Evolutionary conservation across 37 sponge, comb jelly and placozoan species (phyloP).

Genomic region (Bolinopsis microptera): DNA sequence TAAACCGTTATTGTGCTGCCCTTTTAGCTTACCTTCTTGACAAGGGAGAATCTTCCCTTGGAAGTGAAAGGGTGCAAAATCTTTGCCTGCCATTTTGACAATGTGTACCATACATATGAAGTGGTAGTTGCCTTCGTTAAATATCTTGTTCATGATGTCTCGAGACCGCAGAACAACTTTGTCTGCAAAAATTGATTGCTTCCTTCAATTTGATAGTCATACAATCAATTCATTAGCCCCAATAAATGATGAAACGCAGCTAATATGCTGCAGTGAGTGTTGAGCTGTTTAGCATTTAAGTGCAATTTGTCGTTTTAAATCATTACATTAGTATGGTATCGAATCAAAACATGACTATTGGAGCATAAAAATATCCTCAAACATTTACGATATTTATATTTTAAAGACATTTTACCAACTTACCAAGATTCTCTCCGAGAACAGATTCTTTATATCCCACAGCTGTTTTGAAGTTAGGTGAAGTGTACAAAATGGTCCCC

Average conservation of each 20-base stretch:
- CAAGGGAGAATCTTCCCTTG: constrained; percentile 41
- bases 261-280: too few relatives aligned
- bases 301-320: too few relatives aligned
- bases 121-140: background rate
- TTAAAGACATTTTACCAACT: too few relatives aligned
- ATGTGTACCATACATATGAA: constrained; percentile 41
- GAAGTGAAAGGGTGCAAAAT: constrained; percentile 18
- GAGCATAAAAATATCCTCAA: too few relatives aligned
- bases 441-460: constrained; percentile 42
- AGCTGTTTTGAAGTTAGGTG: constrained; percentile 35
- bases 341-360: too few relatives aligned
- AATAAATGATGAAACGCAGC: background rate
- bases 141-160: background rate
- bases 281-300: too few relatives aligned
- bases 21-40: background rate
- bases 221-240: background rate
- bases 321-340: too few relatives aligned
- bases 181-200: background rate
- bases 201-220: too few relatives aligned
- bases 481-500: constrained; percentile 36
- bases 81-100: constrained; percentile 4
- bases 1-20: too few relatives aligned
- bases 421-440: constrained; percentile 35
- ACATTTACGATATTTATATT: too few relatives aligned
- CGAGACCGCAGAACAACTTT: background rate